These are phyloP conservation scores for Acrobasis repandana DNA, from an alignment of 2,888 invertebrate genomes.

Conservation along the genomic window DNA sequence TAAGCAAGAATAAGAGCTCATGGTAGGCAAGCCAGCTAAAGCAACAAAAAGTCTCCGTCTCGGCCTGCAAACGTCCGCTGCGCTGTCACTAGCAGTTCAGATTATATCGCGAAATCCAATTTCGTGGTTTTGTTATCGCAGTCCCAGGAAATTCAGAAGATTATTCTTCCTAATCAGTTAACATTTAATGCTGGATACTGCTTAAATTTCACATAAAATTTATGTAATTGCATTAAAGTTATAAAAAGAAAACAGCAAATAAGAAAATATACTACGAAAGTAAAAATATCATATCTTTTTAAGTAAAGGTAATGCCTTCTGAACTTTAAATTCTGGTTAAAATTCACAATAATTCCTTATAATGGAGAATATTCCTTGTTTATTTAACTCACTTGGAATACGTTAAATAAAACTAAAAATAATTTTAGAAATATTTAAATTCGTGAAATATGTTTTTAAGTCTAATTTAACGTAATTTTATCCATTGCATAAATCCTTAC, in stretches of 20 bases:
- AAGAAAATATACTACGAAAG: no score
- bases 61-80: constrained; percentile 26
- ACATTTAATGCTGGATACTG: constrained; percentile 28
- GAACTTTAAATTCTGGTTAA: no score
- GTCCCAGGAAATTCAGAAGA: constrained; percentile 69
- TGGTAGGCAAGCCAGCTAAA: not conserved
- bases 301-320: no score
- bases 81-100: constrained; percentile 62
- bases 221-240: not conserved
- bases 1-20: not conserved
- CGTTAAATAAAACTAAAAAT: not conserved
- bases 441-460: not conserved
- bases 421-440: not conserved
- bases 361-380: no score
- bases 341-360: no score
- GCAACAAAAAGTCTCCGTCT: constrained; percentile 12
- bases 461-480: not conserved
- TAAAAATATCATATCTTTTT: no score
- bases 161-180: constrained; percentile 44
- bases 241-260: not conserved
- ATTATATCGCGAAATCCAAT: constrained; percentile 82
- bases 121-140: constrained; percentile 80
- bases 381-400: no score
- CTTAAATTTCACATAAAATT: not conserved
- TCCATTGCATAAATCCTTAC: constrained; percentile 21